A percentile compares a stretch with the other conserved stretches of the same genome.
Evolutionary conservation across 2,797 vertebrate species (phyloP).

Genomic region (Gallinago solitaria): DNA sequence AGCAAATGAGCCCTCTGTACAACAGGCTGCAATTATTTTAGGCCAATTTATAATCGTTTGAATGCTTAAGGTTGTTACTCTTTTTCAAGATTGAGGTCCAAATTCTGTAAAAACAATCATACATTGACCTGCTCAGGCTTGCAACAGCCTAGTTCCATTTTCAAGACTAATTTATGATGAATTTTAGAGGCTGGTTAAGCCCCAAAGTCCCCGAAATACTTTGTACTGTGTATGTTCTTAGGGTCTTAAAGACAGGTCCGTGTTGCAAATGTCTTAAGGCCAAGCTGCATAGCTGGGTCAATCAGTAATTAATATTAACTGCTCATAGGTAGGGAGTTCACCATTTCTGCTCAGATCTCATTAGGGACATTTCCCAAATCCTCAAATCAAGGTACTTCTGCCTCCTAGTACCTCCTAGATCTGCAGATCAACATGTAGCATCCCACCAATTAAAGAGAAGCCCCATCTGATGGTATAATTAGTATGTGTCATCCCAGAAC

Average conservation of each 20-base stretch:
- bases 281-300: not conserved
- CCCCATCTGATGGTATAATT: not conserved
- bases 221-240: no score
- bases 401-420: not conserved
- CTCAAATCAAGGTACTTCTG: rapidly evolving
- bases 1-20: not conserved
- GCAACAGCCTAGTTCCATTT: not conserved
- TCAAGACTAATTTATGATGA: not conserved
- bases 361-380: not conserved
- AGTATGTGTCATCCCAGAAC: rapidly evolving
- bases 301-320: not conserved
- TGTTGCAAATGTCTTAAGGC: not conserved
- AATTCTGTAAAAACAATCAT: not conserved
- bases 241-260: not conserved
- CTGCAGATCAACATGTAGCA: no score
- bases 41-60: not conserved
- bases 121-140: no score
- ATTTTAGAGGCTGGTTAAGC: not conserved
- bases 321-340: rapidly evolving
- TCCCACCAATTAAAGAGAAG: not conserved
- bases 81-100: not conserved
- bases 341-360: not conserved
- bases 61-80: not conserved
- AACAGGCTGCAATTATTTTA: not conserved
- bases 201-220: not conserved